Evolutionary conservation across 2,113 vertebrate genomes (phyloP).

Genomic region (Globicephala melas): DNA sequence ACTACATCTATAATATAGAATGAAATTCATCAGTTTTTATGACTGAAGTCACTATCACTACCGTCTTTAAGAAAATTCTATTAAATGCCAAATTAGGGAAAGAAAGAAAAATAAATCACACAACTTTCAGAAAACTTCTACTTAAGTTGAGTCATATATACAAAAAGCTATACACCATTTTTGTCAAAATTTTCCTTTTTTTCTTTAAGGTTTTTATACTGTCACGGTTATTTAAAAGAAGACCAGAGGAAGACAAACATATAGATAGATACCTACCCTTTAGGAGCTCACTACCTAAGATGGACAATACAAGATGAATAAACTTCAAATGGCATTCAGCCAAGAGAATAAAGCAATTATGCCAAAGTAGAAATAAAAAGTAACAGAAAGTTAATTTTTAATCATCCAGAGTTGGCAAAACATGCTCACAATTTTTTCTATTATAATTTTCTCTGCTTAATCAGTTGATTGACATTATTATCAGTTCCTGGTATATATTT

Average conservation of each 20-base stretch:
- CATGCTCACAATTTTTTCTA: background rate
- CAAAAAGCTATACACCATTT: background rate
- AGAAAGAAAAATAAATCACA: conserved; percentile 11
- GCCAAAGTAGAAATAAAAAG: background rate
- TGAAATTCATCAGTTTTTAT: background rate
- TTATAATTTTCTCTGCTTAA: conserved; percentile 18
- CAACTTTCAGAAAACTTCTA: background rate
- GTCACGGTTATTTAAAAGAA: background rate
- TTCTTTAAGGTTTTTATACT: background rate
- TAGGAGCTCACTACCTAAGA: background rate
- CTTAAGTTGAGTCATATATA: background rate
- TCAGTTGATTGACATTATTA: background rate
- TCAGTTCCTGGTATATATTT: background rate
- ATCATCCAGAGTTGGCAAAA: conserved; percentile 13
- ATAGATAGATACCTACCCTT: background rate
- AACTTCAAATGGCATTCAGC: background rate
- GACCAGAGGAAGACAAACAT: background rate
- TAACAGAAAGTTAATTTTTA: conserved; percentile 15
- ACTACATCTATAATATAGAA: background rate
- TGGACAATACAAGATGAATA: background rate
- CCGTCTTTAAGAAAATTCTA: background rate
- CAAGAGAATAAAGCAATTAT: background rate
- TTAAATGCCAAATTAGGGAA: background rate
- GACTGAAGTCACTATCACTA: background rate
- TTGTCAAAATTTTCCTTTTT: background rate